Evolutionary conservation across 2,113 vertebrate genomes (phyloP), one percentile per base, ranked within the genome.

Genomic region (Centropristis striata): DNA sequence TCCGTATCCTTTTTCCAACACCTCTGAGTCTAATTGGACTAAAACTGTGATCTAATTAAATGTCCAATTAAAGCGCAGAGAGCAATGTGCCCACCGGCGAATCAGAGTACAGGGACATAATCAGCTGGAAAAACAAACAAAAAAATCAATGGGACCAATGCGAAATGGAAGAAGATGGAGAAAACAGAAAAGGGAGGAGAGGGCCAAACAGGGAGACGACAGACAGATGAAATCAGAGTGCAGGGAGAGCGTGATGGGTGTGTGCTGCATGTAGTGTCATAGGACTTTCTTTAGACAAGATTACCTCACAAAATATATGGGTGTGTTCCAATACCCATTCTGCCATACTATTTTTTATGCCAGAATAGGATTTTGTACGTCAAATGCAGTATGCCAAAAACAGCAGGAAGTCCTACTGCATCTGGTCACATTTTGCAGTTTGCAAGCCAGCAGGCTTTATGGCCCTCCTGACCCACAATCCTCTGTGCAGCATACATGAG

Each of bases 21-120:
- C 90, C 91, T 92, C 90, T 80, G 82, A 89, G 92, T 93, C 92
- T 95, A 95, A 95, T 95, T 95, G 95, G 94, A 94, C 94, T 92
- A 95, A 95, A 96, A 94, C 91, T 94, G 94, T 95, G 94, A 96
- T 96, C 94, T 94, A 96, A 96, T 96, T 95, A 96, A 95, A 95
- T 93, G 92, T 95, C 95, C 94, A 96, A 96, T 96, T 96, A 95
- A 94, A 92, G 93, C 88, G 92, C 91, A 94, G 93, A 90, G 90
- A 94, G 94, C 94, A 92, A 92, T 92, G 92, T 95, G 94, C 92
- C 95, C 92, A 90, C 80, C 71, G 92, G 94, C 94, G 60, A 94
- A 93, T 92, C 88, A 89, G 92, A 92, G 92, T 86, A 93, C 81
- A 90, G 90, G 93, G 94, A 95, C 91, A 94, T 94, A 94, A 95